A percentile compares a stretch with the other conserved stretches of the same genome.
phyloP scores from a whole-genome alignment of 2,113 vertebrate species.

The Pterocles burchelli region DNA sequence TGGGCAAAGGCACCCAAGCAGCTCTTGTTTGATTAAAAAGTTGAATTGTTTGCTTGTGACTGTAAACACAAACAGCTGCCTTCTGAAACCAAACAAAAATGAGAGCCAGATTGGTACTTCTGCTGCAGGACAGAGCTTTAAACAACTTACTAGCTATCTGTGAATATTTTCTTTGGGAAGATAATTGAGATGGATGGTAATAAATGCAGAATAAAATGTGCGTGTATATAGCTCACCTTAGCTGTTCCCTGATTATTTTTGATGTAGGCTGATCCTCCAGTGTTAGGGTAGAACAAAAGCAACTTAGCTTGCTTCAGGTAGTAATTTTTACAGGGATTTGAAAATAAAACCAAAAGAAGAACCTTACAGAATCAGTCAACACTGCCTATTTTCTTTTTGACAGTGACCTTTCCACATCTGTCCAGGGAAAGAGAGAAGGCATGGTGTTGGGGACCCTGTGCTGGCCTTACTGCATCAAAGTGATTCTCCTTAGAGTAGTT shows the following conservation, averaged over 20 bases:
- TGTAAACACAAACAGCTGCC: slow-evolving; percentile 68
- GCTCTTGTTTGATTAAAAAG: slow-evolving; percentile 63
- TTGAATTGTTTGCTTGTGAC: slow-evolving; percentile 40
- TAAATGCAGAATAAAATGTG: background rate
- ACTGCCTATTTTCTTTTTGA: background rate
- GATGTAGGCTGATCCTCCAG: background rate
- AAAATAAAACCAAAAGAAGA: background rate
- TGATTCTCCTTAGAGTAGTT: background rate
- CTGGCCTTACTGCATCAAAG: background rate
- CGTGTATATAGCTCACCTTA: background rate
- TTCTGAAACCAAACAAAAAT: slow-evolving; percentile 15
- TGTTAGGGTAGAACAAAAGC: background rate
- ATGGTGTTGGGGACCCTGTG: background rate
- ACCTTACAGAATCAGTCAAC: background rate
- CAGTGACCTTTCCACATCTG: background rate
- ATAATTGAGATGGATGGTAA: background rate
- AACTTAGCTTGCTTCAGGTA: background rate
- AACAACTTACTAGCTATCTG: background rate
- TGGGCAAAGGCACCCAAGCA: slow-evolving; percentile 51
- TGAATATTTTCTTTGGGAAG: slow-evolving; percentile 3
- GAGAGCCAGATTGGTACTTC: slow-evolving; percentile 13
- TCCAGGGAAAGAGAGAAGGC: background rate
- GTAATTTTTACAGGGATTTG: background rate
- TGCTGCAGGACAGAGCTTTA: background rate
- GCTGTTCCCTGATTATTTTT: background rate